Conservation (phyloP, 2,888 invertebrate species). For the Apodemia zela region DNA sequence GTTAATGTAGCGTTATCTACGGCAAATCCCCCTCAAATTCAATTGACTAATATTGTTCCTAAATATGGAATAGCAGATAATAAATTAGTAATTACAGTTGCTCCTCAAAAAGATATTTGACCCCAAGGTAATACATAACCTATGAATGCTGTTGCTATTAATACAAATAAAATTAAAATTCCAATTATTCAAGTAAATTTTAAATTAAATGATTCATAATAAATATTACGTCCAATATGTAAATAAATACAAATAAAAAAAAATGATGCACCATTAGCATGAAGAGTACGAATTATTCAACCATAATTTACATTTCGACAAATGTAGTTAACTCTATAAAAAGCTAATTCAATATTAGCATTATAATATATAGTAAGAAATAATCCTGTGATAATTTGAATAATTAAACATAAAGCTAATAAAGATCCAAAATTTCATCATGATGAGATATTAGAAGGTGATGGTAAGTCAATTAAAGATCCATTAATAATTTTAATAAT, state of each 20-base stretch:
- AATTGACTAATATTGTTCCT: not conserved
- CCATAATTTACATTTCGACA: slow-evolving; percentile 85
- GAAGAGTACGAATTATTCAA: slow-evolving; percentile 83
- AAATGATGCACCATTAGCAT: slow-evolving; percentile 86
- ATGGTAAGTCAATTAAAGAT: slow-evolving; percentile 80
- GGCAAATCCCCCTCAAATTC: slow-evolving; percentile 85
- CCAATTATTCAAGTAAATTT: slow-evolving; percentile 83
- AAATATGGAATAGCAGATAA: not conserved
- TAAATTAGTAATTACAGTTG: not conserved
- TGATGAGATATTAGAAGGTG: slow-evolving; percentile 81
- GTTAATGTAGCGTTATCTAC: slow-evolving; percentile 87
- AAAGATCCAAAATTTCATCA: slow-evolving; percentile 87
- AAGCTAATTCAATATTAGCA: slow-evolving; percentile 82
- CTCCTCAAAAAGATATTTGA: slow-evolving; percentile 51
- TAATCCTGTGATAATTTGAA: slow-evolving; percentile 70
- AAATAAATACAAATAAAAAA: slow-evolving; percentile 85
- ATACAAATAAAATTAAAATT: slow-evolving; percentile 82
- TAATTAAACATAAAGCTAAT: slow-evolving; percentile 80
- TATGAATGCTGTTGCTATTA: slow-evolving; percentile 87
- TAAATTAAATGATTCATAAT: slow-evolving; percentile 72
- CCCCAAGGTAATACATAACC: slow-evolving; percentile 90
- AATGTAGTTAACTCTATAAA: slow-evolving; percentile 84
- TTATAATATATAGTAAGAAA: slow-evolving; percentile 86
- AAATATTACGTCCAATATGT: slow-evolving; percentile 46
- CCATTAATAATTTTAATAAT: slow-evolving; percentile 80